Base-by-base conservation (phyloP, 2,113 vertebrate genomes). In the Oncorhynchus tshawytscha region DNA sequence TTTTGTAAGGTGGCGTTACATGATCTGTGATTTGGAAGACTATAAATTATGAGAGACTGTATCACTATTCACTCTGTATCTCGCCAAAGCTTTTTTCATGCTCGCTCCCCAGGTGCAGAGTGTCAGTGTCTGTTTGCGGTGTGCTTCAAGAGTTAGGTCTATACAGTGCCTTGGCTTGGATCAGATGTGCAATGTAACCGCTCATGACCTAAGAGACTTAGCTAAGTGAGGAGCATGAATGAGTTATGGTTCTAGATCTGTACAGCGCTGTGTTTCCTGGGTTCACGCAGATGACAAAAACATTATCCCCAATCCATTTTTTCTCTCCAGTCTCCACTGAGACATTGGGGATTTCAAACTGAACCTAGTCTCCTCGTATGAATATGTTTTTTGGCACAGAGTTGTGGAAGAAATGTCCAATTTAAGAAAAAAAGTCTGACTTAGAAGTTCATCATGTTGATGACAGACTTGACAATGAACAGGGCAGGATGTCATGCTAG, bases 361-460 rank as follows among this genome's bases (percentile, higher is more conserved):
- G 73, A 67, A 76, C 67, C 79, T 67, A 20, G 65, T 79, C 66
- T 83, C 76, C 24, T 68, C 48, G 64, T 76, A 80, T 59, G 79
- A 84, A 82, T 89, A 83, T 86, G 86, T 80, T 82, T 85, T 81
- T 87, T 89, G 88, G 88, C 86, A 84, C 27, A 20, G 71, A 70
- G 70, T 54, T 18, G 70, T 85, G 88, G 88, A 89, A 89, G 78
- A 85, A 81, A 81, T 85, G 73, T 82, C 73, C 77, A 83, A 80
- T 69, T 75, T 68, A 72, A 64, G 25, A 72, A 65, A 75, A 70
- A 79, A 57, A 64, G 45, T 73, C 74, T 79, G 75, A 77, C 76
- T 84, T 70, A 80, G 71, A 79, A 83, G 86, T 83, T 75, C 74
- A 83, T 87, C 81, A 80, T 85, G 75, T 80, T 81, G 80, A 81